These are phyloP conservation scores for Flexamia atlantica DNA, from an alignment of 2,888 invertebrate species.

Conservation along the genomic window DNA sequence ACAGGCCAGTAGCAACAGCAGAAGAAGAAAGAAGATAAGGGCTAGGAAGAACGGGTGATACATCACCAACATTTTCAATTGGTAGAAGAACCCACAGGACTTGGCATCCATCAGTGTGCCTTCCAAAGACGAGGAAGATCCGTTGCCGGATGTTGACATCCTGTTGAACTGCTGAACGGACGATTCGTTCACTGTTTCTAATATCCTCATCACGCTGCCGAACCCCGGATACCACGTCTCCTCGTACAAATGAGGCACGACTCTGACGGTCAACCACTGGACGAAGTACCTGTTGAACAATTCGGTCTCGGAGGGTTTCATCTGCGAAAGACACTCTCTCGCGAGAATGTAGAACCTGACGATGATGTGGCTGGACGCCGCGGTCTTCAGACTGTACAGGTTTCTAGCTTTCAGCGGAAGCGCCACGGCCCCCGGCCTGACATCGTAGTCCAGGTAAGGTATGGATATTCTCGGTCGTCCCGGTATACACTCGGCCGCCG, in stretches of 20 bases:
- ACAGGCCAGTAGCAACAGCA: slow-evolving; percentile 23
- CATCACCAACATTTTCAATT: neutral
- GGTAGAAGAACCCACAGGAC: neutral
- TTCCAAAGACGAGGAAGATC: neutral
- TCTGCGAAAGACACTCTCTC: slow-evolving; percentile 66
- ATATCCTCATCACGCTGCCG: slow-evolving; percentile 69
- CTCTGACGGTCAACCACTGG: slow-evolving; percentile 55
- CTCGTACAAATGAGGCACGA: slow-evolving; percentile 66
- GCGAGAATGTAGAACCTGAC: slow-evolving; percentile 68
- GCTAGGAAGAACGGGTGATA: neutral
- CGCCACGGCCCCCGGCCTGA: slow-evolving; percentile 67
- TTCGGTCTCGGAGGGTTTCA: slow-evolving; percentile 64
- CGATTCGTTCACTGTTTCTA: slow-evolving; percentile 69
- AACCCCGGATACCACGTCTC: slow-evolving; percentile 68
- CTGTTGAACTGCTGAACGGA: slow-evolving; percentile 40
- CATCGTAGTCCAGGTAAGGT: slow-evolving; percentile 68
- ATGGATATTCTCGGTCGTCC: slow-evolving; percentile 63
- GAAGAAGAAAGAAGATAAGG: slow-evolving; percentile 7
- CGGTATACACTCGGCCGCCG: neutral
- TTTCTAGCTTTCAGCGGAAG: slow-evolving; percentile 66
- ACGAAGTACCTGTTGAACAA: slow-evolving; percentile 66
- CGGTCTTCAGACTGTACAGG: slow-evolving; percentile 67
- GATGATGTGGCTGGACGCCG: slow-evolving; percentile 67
- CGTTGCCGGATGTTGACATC: neutral
- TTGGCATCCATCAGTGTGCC: neutral